Conservation (phyloP, 2,113 vertebrate species). For the Corvus moneduloides region DNA sequence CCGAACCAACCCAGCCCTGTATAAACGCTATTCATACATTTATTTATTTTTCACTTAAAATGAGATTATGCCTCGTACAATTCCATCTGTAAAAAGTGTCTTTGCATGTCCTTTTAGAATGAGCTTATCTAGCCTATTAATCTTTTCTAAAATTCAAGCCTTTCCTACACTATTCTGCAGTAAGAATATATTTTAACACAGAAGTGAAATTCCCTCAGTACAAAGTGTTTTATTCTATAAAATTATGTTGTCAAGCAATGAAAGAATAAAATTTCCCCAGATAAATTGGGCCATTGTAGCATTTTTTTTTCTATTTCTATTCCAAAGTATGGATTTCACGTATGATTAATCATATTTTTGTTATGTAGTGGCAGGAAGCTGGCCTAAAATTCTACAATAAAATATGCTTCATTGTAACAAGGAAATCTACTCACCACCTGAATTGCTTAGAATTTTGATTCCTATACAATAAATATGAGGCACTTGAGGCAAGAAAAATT, state of each 20-base stretch:
- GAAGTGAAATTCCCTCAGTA: neutral
- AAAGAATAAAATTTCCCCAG: conserved; percentile 32
- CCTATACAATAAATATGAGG: neutral
- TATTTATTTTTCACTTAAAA: conserved; percentile 22
- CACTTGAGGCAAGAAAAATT: conserved; percentile 54
- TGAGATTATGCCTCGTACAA: neutral
- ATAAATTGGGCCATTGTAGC: neutral
- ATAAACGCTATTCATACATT: conserved; percentile 8
- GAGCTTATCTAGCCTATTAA: neutral
- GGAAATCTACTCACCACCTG: conserved; percentile 44
- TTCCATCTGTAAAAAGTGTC: neutral
- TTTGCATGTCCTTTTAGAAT: conserved; percentile 12
- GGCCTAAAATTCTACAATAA: conserved; percentile 41
- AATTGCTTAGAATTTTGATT: conserved; percentile 44
- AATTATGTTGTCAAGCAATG: conserved; percentile 23
- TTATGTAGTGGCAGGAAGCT: conserved; percentile 34
- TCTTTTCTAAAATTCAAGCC: conserved; percentile 1
- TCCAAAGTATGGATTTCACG: neutral
- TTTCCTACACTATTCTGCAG: neutral
- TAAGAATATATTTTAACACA: neutral
- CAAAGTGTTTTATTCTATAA: conserved; percentile 2
- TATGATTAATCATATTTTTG: conserved; percentile 48
- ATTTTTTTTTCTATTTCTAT: neutral
- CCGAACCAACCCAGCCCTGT: neutral
- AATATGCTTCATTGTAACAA: conserved; percentile 2